Percentiles rank a stretch among this genome's conserved stretches.
Conservation (phyloP, 2,113 vertebrate genomes). For the Smithornis capensis region DNA sequence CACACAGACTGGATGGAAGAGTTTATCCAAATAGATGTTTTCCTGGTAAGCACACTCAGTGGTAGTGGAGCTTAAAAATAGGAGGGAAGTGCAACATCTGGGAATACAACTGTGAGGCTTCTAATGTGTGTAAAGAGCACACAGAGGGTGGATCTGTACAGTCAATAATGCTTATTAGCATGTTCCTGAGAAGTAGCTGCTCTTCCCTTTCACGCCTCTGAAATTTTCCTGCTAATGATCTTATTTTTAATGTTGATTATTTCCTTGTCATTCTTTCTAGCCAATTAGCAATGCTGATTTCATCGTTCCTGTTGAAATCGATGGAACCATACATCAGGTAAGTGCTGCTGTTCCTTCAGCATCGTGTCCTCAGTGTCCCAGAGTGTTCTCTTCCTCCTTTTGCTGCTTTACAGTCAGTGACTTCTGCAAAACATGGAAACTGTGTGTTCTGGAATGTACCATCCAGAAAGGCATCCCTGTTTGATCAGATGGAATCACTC, state of each 20-base stretch:
- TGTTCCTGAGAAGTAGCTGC: not conserved
- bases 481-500: not conserved
- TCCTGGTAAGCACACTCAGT: not conserved
- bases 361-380: not conserved
- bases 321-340: constrained; percentile 99
- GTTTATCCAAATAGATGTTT: not conserved
- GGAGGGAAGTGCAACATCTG: not conserved
- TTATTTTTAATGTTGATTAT: not conserved
- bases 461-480: not conserved
- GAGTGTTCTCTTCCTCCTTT: rapidly evolving
- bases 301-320: constrained; percentile 98
- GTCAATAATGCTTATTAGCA: not conserved
- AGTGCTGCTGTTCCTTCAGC: not conserved
- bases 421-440: not conserved
- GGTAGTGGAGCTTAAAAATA: not conserved
- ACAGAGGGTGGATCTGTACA: not conserved
- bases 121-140: not conserved
- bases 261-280: constrained; percentile 72
- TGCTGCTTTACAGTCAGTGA: not conserved
- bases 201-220: not conserved
- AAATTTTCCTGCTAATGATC: not conserved
- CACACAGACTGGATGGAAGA: not conserved
- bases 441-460: not conserved
- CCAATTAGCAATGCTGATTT: constrained; percentile 99
- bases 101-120: not conserved